Evolutionary conservation across 2,113 vertebrate genomes (phyloP).

Genomic region (Misgurnus mizolepis): DNA sequence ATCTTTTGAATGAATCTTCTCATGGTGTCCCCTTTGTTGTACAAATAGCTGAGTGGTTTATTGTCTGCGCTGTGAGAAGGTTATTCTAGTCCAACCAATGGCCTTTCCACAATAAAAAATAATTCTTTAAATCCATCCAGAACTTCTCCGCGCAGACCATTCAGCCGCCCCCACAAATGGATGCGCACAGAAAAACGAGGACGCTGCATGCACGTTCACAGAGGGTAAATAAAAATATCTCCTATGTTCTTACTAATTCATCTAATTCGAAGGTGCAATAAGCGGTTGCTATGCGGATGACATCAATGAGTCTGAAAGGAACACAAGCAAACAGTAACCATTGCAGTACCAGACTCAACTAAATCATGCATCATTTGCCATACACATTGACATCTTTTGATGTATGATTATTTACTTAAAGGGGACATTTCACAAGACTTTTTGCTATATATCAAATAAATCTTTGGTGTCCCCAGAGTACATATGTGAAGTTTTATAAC

Average conservation of each 20-base stretch:
- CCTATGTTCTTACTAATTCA: conserved; percentile 31
- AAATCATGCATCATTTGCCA: not conserved
- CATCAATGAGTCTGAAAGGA: conserved; percentile 29
- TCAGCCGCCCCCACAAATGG: conserved; percentile 8
- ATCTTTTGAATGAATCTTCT: conserved; percentile 37
- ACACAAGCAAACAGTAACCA: conserved; percentile 11
- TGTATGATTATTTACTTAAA: not conserved
- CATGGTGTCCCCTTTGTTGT: conserved; percentile 42
- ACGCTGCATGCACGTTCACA: not conserved
- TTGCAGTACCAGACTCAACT: not conserved
- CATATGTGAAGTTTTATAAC: no score
- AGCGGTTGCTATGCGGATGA: conserved; percentile 48
- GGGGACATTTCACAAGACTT: no score
- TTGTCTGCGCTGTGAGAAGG: conserved; percentile 31
- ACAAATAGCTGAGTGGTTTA: conserved; percentile 41
- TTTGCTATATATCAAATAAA: no score
- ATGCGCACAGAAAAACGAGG: not conserved
- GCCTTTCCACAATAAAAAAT: not conserved
- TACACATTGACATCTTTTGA: not conserved
- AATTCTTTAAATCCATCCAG: conserved; percentile 18
- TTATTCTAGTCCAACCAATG: conserved; percentile 43
- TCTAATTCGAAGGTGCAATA: conserved; percentile 28
- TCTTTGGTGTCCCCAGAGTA: no score
- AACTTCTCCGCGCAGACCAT: conserved; percentile 12
- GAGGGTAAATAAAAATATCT: conserved; percentile 27